Percentiles rank a stretch among this genome's conserved stretches.
phyloP scores from a whole-genome alignment of 30 jellyfish, hydroid and myxozoan genomes.

The Aurelia sp. region DNA sequence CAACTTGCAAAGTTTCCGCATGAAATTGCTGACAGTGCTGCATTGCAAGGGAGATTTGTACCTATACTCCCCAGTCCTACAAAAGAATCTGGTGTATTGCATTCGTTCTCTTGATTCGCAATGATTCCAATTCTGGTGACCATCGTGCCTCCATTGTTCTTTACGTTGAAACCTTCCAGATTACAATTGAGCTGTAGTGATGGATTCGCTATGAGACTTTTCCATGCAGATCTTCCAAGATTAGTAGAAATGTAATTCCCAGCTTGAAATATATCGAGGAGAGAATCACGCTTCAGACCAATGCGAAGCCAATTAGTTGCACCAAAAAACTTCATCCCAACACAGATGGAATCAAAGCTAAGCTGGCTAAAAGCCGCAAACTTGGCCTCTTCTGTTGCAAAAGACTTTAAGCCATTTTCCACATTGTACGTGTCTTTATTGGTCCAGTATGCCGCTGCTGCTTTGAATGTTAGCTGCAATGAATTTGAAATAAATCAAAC shows the following conservation, averaged over 20 bases:
- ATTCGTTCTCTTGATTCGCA: constrained; percentile 27
- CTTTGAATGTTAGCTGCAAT: constrained; percentile 26
- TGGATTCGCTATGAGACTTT: constrained; percentile 15
- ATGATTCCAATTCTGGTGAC: constrained; percentile 39
- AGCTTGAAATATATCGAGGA: constrained; percentile 9
- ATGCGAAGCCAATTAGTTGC: constrained; percentile 15
- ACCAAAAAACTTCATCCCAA: constrained; percentile 28
- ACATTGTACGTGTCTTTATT: constrained; percentile 4
- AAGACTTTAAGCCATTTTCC: constrained; percentile 2
- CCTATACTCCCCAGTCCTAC: constrained; percentile 36
- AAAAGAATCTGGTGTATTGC: constrained; percentile 28
- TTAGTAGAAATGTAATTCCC: constrained; percentile 9
- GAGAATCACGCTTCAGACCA: neutral
- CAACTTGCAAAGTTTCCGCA: constrained; percentile 44
- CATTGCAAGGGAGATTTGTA: neutral
- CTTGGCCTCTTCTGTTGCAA: constrained; percentile 28
- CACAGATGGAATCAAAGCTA: constrained; percentile 24
- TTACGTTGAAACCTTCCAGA: constrained; percentile 45
- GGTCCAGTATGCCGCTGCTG: constrained; percentile 1
- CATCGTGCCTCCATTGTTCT: constrained; percentile 10
- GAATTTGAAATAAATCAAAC: too few relatives aligned
- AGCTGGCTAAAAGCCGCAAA: constrained; percentile 24
- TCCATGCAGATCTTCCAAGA: constrained; percentile 36
- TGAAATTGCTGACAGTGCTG: constrained; percentile 7
- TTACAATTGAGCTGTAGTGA: constrained; percentile 39